These are phyloP conservation scores for Rhinichthys osculus DNA, from an alignment of 2,797 vertebrate species.

Conservation along the genomic window DNA sequence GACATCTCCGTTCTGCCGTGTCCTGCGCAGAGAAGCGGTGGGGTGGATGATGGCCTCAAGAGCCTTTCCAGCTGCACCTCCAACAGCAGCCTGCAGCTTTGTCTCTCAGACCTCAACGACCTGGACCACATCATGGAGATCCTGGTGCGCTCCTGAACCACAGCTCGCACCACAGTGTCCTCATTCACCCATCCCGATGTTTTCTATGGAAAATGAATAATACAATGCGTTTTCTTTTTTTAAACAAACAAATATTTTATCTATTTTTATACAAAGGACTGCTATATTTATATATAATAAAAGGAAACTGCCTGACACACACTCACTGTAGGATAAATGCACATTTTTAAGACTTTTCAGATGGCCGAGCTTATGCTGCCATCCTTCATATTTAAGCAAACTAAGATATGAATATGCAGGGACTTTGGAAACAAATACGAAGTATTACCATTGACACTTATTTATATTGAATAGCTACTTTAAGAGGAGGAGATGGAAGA, in stretches of 20 bases:
- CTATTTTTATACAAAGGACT: constrained; percentile 68
- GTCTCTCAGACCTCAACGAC: constrained; percentile 80
- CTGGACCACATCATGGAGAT: constrained; percentile 86
- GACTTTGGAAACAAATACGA: constrained; percentile 36
- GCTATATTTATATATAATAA: constrained; percentile 62
- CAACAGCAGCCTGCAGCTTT: constrained; percentile 76
- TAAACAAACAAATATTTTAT: constrained; percentile 42
- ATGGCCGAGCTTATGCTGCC: constrained; percentile 28
- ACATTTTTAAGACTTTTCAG: constrained; percentile 43
- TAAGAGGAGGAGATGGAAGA: constrained; percentile 18
- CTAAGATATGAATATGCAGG: constrained; percentile 50
- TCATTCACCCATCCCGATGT: constrained; percentile 37
- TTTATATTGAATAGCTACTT: constrained; percentile 44
- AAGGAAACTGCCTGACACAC: constrained; percentile 55
- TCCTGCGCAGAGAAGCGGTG: constrained; percentile 48
- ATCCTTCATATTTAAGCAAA: constrained; percentile 48
- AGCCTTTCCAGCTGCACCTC: constrained; percentile 75
- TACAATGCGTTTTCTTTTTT: constrained; percentile 38
- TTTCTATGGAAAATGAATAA: constrained; percentile 31
- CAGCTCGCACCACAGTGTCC: background rate
- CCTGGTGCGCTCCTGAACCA: constrained; percentile 79
- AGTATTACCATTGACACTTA: constrained; percentile 57
- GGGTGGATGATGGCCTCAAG: constrained; percentile 69
- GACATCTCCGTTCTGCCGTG: constrained; percentile 76
- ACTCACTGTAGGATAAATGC: constrained; percentile 62